Conservation (phyloP, 2,797 vertebrate species). For the Leptatherina wallacei region DNA sequence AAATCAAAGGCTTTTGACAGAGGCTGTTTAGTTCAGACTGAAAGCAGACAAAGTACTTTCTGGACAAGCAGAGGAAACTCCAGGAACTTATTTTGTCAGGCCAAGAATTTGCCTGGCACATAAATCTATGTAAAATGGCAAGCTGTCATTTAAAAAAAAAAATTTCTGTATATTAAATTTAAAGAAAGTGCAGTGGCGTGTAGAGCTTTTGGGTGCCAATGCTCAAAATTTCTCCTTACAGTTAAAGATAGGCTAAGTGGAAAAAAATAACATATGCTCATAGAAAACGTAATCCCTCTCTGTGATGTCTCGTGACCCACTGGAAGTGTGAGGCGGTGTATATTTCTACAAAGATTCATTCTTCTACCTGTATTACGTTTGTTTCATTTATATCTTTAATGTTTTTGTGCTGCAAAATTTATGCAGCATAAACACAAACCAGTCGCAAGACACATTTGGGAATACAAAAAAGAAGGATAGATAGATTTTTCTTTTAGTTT, state of each 20-base stretch:
- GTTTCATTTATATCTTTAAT: background rate
- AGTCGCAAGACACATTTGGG: background rate
- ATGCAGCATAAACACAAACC: background rate
- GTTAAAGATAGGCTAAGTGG: background rate
- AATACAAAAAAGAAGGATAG: background rate
- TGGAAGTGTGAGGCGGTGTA: background rate
- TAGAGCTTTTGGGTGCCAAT: background rate
- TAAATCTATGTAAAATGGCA: background rate
- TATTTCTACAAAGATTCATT: background rate
- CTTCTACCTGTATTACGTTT: background rate
- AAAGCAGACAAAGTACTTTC: conserved; percentile 5
- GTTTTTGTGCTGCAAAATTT: background rate
- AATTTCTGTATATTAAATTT: background rate
- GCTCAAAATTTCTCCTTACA: background rate
- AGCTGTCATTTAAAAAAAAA: background rate
- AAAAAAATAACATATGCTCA: no score
- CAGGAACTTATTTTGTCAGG: conserved; percentile 5
- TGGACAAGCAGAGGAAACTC: conserved; percentile 7
- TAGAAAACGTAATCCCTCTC: background rate
- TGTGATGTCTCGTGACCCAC: background rate
- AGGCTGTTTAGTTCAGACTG: no score
- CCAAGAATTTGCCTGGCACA: background rate
- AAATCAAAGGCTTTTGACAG: conserved; percentile 4
- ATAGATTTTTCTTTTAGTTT: no score
- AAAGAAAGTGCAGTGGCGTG: background rate